Evolutionary conservation across 1,140 invertebrate genomes (phyloP).

Genomic region (Lordiphosa mommai): DNA sequence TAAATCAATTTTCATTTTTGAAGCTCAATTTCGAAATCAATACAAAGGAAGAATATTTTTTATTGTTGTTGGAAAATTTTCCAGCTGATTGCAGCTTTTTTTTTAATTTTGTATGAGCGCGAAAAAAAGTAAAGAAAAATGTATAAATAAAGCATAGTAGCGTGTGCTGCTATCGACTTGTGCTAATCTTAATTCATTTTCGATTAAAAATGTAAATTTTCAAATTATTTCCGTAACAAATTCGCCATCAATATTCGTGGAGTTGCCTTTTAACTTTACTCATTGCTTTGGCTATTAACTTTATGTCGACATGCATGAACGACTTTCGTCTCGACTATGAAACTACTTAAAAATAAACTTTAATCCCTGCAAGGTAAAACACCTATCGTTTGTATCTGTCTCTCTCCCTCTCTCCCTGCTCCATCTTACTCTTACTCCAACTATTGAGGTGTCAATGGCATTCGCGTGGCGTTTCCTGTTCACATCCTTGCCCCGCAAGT

Average conservation of each 20-base stretch:
- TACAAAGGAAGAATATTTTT: conserved; percentile 4
- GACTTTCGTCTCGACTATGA: conserved; percentile 32
- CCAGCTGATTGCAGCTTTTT: conserved; percentile 37
- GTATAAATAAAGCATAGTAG: conserved; percentile 13
- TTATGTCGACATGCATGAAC: conserved; percentile 9
- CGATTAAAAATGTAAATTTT: too few species aligned
- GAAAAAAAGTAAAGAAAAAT: conserved; percentile 24
- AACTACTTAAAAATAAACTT: conserved; percentile 41
- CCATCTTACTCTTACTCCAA: not conserved
- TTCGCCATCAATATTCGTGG: not conserved
- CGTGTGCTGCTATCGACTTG: not conserved
- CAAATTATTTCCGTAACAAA: not conserved
- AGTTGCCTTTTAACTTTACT: conserved; percentile 33
- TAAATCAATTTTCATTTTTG: not conserved
- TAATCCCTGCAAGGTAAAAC: conserved; percentile 8
- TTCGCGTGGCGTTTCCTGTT: conserved; percentile 10
- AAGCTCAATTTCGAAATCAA: conserved; percentile 14
- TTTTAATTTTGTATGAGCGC: too few species aligned
- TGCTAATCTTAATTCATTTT: too few species aligned
- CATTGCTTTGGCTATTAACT: conserved; percentile 39
- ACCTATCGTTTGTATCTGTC: conserved; percentile 37
- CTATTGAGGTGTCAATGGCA: conserved; percentile 11
- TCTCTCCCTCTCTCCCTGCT: not conserved
- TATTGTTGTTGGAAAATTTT: conserved; percentile 19
- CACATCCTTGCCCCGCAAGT: conserved; percentile 16